phyloP scores from a whole-genome alignment of 2,888 invertebrate species.

The Temnothorax ravouxi region DNA sequence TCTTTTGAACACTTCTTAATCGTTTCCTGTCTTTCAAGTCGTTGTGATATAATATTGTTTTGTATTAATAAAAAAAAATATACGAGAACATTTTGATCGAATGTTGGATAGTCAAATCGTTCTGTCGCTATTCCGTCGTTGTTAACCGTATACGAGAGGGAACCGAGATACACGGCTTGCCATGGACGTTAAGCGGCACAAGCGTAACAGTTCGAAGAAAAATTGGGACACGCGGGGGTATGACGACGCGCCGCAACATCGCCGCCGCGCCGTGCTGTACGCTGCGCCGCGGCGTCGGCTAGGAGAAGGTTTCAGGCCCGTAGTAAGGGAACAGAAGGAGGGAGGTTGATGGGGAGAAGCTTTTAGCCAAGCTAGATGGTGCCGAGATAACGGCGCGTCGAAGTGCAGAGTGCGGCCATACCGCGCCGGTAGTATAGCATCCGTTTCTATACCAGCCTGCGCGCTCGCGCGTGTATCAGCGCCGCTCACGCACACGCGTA shows the following conservation, averaged over 20 bases:
- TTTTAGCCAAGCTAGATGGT: constrained; percentile 86
- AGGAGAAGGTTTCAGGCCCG: constrained; percentile 69
- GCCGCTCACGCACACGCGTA: neutral
- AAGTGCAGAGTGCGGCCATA: constrained; percentile 82
- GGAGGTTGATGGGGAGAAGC: constrained; percentile 85
- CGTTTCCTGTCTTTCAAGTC: neutral
- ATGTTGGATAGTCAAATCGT: neutral
- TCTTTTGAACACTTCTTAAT: no score
- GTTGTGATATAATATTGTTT: neutral
- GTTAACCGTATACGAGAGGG: constrained; percentile 32
- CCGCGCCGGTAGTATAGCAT: constrained; percentile 68
- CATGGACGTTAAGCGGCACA: constrained; percentile 76
- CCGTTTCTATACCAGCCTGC: constrained; percentile 61
- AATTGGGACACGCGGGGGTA: constrained; percentile 77
- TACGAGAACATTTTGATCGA: neutral
- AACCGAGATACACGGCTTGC: constrained; percentile 77
- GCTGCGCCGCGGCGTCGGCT: constrained; percentile 55
- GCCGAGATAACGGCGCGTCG: constrained; percentile 85
- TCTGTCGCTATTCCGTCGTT: neutral
- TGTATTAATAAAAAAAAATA: neutral
- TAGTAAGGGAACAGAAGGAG: constrained; percentile 74
- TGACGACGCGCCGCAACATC: no score
- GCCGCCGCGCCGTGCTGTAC: constrained; percentile 1
- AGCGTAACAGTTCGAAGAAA: constrained; percentile 72
- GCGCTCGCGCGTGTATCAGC: constrained; percentile 17